Evolutionary conservation across 2,888 invertebrate genomes (phyloP), one percentile per base, ranked within the genome.

Genomic region (Thera britannica): DNA sequence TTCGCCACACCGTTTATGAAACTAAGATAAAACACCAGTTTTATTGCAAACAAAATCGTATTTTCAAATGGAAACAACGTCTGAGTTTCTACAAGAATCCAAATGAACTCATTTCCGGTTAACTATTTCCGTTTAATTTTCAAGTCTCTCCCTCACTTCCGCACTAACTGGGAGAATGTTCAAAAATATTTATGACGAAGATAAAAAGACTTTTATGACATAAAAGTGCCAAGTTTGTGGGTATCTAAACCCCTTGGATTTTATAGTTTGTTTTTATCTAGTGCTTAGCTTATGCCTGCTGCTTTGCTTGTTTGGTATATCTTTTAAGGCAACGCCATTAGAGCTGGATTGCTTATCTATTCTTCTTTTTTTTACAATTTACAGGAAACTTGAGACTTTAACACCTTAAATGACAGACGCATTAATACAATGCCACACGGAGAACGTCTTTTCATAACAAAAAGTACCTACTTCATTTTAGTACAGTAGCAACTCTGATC

Each of bases 81-180:
- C 67, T 57, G 71, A 70, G 68, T 64, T 75, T 65, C 70, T 67
- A 67, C 72, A 72, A 75, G 72, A 75, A 73, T 73, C 73, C 67
- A 76, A 81, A 83, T 80, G 81, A 80, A 82, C 79, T 80, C 82
- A 80, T 83, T 83, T 83, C 83, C 83, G 72, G 75, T 77, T 73
- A 70, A 81, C 83, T 81, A 82, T 80, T 83, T 81, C 83, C 83
- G 80, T 81, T 83, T 76, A 75, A 77, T 80, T 83, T 80, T 78
- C 77, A 76, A 80, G 75, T 77, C 77, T 71, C 73, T 76, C 73
- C 75, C 75, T 68, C 65, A 72, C 77, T 80, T 81, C 82, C 82
- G 75, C 74, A 65, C 70, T 75, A 67, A 69, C 63, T 62, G 62
- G 65, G 57, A 67, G 65, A 71, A 64, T 66, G 70, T 68, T 69